Evolutionary conservation across 2,113 vertebrate species (phyloP).

Genomic region (Nansenia antarctica): DNA sequence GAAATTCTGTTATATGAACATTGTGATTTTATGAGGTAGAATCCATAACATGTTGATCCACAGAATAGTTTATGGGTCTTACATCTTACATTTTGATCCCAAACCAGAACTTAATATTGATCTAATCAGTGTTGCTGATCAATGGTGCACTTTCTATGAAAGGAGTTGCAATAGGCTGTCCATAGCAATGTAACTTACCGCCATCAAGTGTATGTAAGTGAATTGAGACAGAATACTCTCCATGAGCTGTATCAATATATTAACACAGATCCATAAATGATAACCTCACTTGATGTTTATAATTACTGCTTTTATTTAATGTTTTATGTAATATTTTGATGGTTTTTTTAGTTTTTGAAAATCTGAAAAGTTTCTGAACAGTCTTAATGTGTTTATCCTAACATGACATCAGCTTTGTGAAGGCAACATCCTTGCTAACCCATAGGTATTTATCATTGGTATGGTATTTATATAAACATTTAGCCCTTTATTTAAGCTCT

Average conservation of each 20-base stretch:
- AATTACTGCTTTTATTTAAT: not conserved
- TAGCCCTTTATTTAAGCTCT: too few relatives aligned
- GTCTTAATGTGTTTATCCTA: too few relatives aligned
- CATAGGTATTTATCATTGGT: too few relatives aligned
- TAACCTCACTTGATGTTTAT: not conserved
- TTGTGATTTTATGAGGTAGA: too few relatives aligned
- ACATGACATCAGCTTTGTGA: not conserved
- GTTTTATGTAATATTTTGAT: not conserved
- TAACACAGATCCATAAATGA: not conserved
- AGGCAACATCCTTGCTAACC: not conserved
- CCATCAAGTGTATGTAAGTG: not conserved
- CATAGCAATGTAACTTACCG: not conserved
- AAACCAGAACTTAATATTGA: too few relatives aligned
- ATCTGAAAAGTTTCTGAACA: too few relatives aligned
- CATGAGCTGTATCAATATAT: not conserved
- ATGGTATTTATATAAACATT: too few relatives aligned
- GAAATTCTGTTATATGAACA: too few relatives aligned
- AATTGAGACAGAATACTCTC: not conserved
- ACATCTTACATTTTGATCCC: too few relatives aligned
- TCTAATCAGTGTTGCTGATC: not conserved
- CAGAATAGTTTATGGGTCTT: too few relatives aligned
- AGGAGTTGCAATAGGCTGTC: not conserved
- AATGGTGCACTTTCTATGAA: not conserved
- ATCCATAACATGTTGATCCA: too few relatives aligned
- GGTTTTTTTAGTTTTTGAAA: too few relatives aligned